Evolutionary conservation across 2,113 vertebrate species (phyloP).

Genomic region (Rhabdornis inornatus): DNA sequence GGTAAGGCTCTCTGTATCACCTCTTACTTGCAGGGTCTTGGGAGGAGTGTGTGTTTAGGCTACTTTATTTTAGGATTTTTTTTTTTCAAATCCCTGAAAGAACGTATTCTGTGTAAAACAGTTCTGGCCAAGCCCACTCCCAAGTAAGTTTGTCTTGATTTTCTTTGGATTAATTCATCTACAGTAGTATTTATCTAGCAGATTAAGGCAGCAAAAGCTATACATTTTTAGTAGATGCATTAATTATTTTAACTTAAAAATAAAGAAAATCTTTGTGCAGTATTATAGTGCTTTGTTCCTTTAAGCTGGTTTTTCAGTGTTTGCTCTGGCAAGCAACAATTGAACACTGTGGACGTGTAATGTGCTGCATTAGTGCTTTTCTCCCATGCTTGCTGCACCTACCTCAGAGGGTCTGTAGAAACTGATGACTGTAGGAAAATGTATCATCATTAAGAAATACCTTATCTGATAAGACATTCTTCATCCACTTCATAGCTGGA

Average conservation of each 20-base stretch:
- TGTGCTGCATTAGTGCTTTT: neutral
- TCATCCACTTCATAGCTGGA: neutral
- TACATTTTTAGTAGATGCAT: neutral
- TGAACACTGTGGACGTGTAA: neutral
- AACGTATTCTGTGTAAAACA: neutral
- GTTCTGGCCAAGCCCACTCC: neutral
- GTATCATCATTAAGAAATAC: neutral
- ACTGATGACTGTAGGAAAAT: neutral
- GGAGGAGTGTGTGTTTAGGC: neutral
- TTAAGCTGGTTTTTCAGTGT: neutral
- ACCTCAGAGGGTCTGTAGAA: neutral
- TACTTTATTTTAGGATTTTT: neutral
- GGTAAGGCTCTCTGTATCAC: conserved; percentile 73
- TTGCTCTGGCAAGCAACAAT: neutral
- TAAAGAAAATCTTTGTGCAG: neutral
- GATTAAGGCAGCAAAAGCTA: neutral
- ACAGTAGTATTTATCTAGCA: neutral
- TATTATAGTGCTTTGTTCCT: neutral
- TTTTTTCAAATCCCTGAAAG: neutral
- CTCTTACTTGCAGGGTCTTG: neutral
- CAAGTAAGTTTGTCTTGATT: neutral
- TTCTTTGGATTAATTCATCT: neutral
- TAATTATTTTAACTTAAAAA: neutral
- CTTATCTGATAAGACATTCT: neutral
- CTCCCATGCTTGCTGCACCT: neutral